phyloP scores from a whole-genome alignment of 2,888 invertebrate species.

The Dolichomitus sp. region DNA sequence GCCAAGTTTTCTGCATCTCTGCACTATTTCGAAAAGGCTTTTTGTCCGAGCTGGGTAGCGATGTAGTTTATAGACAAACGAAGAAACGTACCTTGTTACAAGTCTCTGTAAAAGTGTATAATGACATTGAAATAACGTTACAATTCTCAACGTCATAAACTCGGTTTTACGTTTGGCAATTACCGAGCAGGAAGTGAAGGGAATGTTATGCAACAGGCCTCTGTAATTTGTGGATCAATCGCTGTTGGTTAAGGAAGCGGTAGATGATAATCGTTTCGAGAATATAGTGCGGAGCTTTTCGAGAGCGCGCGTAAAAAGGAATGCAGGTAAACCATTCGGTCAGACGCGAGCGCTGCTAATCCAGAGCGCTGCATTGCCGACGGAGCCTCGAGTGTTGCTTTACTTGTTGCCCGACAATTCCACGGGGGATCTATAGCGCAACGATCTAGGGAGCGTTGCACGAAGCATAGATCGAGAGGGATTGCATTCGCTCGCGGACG shows the following conservation, averaged over 20 bases:
- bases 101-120: not conserved
- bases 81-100: not conserved
- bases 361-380: constrained; percentile 11
- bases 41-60: not conserved
- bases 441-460: constrained; percentile 19
- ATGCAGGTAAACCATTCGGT: constrained; percentile 11
- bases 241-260: not conserved
- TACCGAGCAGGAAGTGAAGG: not conserved
- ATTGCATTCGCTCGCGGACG: constrained; percentile 73
- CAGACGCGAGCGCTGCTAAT: not conserved
- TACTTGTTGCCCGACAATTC: constrained; percentile 51
- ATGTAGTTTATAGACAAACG: not conserved
- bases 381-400: not conserved
- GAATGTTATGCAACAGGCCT: not conserved
- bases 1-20: no score
- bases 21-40: not conserved
- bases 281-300: not conserved
- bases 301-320: not conserved
- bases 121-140: not conserved
- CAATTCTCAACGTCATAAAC: not conserved
- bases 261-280: not conserved
- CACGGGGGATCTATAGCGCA: constrained; percentile 38
- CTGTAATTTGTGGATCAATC: not conserved
- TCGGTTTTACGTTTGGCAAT: not conserved
- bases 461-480: constrained; percentile 45